Evolutionary conservation across 2,797 vertebrate species (phyloP).

Genomic region (Hyperoplus immaculatus): DNA sequence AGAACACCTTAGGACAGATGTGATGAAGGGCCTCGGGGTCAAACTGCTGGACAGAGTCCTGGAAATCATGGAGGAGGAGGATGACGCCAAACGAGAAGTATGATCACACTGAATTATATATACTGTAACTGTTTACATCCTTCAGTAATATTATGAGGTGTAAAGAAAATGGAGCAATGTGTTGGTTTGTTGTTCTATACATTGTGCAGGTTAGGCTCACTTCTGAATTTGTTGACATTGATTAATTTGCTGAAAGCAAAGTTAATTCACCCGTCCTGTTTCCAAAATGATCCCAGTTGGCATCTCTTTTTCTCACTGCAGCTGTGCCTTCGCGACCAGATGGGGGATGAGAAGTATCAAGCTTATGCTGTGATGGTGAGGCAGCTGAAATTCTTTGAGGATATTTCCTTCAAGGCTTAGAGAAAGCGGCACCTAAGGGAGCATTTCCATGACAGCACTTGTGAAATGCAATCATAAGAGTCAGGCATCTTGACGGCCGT

Average conservation of each 20-base stretch:
- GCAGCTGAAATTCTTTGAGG: constrained; percentile 97
- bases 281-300: constrained; percentile 8
- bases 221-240: neutral
- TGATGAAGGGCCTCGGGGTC: constrained; percentile 92
- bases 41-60: constrained; percentile 92
- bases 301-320: constrained; percentile 67
- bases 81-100: constrained; percentile 92
- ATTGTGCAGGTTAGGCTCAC: neutral
- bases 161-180: neutral
- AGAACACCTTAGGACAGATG: constrained; percentile 92
- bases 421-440: neutral
- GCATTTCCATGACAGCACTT: neutral
- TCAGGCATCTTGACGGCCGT: neutral
- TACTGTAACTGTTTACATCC: neutral
- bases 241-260: too few species aligned
- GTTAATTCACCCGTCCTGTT: neutral
- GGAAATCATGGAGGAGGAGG: constrained; percentile 93
- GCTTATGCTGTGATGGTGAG: constrained; percentile 91
- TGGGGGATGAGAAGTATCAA: constrained; percentile 92
- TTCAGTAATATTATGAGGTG: neutral
- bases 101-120: constrained; percentile 31
- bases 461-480: neutral
- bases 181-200: neutral
- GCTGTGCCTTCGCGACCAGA: constrained; percentile 88
- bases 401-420: constrained; percentile 84